Evolutionary conservation across 64 coral and sea anemone species (phyloP).

Genomic region (Cladopsammia gracilis): DNA sequence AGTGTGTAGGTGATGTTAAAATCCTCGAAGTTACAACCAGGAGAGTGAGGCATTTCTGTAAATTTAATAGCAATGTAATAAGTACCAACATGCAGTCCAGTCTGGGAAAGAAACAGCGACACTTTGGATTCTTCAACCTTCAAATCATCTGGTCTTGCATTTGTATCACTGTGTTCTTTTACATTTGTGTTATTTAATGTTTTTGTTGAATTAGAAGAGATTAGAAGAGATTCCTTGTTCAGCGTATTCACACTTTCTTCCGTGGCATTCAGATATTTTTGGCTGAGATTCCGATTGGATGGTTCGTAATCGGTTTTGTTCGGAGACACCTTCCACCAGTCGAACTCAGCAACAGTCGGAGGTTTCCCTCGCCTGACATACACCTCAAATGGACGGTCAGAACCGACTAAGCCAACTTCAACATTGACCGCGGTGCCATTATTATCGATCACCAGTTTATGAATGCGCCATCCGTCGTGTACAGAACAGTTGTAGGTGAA

Average conservation of each 20-base stretch:
- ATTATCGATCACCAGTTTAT: conserved; percentile 27
- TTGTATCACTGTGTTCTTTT: background rate
- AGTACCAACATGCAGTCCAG: background rate
- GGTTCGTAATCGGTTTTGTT: background rate
- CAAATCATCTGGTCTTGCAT: background rate
- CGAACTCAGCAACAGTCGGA: conserved; percentile 14
- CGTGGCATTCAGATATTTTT: background rate
- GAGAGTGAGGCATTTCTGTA: background rate
- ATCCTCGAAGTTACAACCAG: background rate
- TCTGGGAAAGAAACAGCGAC: conserved; percentile 1
- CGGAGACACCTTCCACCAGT: background rate
- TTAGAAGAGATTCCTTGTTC: background rate
- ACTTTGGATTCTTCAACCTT: background rate
- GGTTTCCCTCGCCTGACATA: conserved; percentile 13
- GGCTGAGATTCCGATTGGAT: too few relatives aligned
- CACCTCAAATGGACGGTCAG: background rate
- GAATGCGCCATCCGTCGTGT: background rate
- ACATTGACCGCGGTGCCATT: conserved; percentile 37
- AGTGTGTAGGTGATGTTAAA: conserved; percentile 28
- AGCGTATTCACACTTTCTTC: background rate
- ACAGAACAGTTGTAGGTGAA: background rate
- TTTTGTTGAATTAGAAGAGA: background rate
- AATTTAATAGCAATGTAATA: conserved; percentile 27
- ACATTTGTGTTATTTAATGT: background rate
- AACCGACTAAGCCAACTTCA: background rate